A percentile compares a stretch with the other conserved stretches of the same genome.
Conservation (phyloP, 2,888 invertebrate genomes). For the Lepidonotus clava region DNA sequence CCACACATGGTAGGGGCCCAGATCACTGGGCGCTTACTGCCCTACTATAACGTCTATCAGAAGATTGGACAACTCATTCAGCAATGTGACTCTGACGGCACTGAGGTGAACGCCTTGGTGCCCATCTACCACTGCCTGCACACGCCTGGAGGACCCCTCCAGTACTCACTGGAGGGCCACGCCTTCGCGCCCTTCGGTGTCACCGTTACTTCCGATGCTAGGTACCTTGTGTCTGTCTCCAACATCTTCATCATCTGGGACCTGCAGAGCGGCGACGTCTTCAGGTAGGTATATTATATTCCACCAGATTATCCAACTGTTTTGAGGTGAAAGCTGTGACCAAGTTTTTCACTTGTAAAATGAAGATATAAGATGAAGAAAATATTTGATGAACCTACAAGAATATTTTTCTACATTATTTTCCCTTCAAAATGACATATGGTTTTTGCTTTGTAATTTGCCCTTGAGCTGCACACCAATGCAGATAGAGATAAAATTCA, state of each 20-base stretch:
- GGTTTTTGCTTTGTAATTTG: no score
- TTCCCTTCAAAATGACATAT: no score
- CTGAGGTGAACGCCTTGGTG: slow-evolving; percentile 84
- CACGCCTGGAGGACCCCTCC: slow-evolving; percentile 98
- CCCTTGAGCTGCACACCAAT: no score
- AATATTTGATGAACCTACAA: no score
- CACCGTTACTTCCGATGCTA: slow-evolving; percentile 77
- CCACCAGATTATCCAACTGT: no score
- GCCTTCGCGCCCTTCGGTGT: slow-evolving; percentile 88
- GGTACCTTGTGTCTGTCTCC: slow-evolving; percentile 94
- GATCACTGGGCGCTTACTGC: slow-evolving; percentile 93
- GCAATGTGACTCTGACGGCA: slow-evolving; percentile 94
- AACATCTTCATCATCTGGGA: slow-evolving; percentile 99
- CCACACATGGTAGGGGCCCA: slow-evolving; percentile 98
- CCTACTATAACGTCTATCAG: slow-evolving; percentile 92
- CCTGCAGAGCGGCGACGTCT: slow-evolving; percentile 95
- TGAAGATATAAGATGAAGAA: no score
- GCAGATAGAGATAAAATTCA: no score
- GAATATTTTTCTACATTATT: no score
- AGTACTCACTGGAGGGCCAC: slow-evolving; percentile 98
- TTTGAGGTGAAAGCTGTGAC: no score
- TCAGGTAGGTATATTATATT: no score
- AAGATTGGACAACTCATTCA: slow-evolving; percentile 92
- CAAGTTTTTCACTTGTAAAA: no score
- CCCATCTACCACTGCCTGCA: slow-evolving; percentile 97